Percentiles rank a stretch among this genome's conserved stretches.
Conservation (phyloP, 2,113 vertebrate genomes). For the Clarias macrocephalus region DNA sequence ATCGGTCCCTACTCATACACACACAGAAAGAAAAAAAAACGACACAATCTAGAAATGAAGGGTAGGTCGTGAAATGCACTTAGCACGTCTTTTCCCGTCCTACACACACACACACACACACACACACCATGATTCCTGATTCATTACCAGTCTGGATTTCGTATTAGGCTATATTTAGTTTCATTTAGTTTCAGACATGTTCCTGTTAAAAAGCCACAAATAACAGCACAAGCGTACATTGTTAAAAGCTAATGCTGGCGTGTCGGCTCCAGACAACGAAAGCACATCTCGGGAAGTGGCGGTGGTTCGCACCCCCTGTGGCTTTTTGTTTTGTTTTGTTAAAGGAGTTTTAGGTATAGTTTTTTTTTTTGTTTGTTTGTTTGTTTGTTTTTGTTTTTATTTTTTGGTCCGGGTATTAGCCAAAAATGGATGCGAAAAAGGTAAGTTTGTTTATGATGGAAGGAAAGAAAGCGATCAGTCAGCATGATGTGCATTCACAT, state of each 20-base stretch:
- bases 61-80: neutral
- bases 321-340: neutral
- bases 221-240: neutral
- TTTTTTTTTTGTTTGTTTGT: neutral
- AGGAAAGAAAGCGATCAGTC: neutral
- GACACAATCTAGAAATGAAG: neutral
- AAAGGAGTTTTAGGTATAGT: neutral
- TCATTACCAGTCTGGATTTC: neutral
- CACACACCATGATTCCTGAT: neutral
- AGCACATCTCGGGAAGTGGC: slow-evolving; percentile 11
- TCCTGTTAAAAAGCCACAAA: neutral
- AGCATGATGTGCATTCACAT: neutral
- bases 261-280: slow-evolving; percentile 22
- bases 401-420: no score
- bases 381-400: no score
- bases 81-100: neutral
- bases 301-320: neutral
- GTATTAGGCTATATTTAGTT: neutral
- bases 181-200: neutral
- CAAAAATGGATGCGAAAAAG: neutral
- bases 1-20: neutral
- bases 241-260: neutral
- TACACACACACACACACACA: neutral
- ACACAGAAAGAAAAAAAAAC: neutral
- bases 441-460: no score